Conservation (phyloP, 1,140 invertebrate species). For the Callitettix versicolor region DNA sequence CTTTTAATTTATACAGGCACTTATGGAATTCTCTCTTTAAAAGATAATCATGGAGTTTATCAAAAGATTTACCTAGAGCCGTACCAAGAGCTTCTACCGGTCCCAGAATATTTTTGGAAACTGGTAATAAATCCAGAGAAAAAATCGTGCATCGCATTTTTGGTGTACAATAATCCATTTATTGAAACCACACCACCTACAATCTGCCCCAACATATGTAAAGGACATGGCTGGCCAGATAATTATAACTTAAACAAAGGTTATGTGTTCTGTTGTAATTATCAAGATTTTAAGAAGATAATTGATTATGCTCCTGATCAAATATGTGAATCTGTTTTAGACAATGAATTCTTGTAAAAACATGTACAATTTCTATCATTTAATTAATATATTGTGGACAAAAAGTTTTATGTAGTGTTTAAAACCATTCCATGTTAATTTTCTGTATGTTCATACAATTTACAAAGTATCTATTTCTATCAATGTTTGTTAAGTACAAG, state of each 20-base stretch:
- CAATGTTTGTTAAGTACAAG: too few species aligned
- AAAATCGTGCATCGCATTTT: not conserved
- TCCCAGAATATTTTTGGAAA: constrained; percentile 4
- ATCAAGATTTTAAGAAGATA: too few species aligned
- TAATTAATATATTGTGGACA: too few species aligned
- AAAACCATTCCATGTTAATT: too few species aligned
- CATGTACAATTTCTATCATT: too few species aligned
- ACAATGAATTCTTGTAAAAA: too few species aligned
- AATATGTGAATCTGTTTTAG: too few species aligned
- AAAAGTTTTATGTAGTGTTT: too few species aligned
- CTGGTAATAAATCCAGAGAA: not conserved
- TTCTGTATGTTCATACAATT: too few species aligned
- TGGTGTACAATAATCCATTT: constrained; percentile 5
- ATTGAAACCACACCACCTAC: not conserved
- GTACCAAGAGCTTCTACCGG: not conserved
- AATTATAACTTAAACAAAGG: not conserved
- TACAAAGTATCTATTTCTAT: too few species aligned
- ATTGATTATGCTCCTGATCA: too few species aligned
- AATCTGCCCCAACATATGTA: constrained; percentile 2
- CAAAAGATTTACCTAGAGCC: constrained; percentile 4
- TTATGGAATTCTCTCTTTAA: not conserved
- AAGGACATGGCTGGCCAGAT: not conserved
- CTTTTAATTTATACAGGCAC: not conserved
- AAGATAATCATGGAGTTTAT: not conserved
- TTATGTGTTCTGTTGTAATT: too few species aligned